These are phyloP conservation scores for Crocuta crocuta DNA, from an alignment of 2,113 vertebrate species.

Conservation along the genomic window DNA sequence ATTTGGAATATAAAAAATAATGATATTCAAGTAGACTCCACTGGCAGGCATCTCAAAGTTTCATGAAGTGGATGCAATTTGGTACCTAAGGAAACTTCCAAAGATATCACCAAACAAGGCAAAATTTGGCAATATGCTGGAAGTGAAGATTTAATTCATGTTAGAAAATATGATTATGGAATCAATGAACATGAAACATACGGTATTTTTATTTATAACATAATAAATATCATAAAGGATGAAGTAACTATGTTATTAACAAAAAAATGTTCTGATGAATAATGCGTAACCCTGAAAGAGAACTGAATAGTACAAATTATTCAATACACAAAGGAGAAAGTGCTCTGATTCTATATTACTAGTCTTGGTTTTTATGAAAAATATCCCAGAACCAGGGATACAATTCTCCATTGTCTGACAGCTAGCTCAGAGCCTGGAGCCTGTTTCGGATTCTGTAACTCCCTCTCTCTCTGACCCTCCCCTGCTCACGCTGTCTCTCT, in stretches of 20 bases:
- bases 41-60: neutral
- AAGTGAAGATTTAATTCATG: neutral
- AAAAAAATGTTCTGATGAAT: slow-evolving; percentile 26
- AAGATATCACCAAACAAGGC: neutral
- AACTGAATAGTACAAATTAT: slow-evolving; percentile 8
- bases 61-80: slow-evolving; percentile 8
- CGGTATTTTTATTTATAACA: neutral
- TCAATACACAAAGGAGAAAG: neutral
- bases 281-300: neutral
- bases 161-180: slow-evolving; percentile 29
- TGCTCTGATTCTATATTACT: neutral
- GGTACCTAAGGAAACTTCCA: neutral
- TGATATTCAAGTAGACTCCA: neutral
- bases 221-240: neutral
- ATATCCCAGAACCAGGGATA: neutral
- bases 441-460: too few relatives aligned
- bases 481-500: too few relatives aligned
- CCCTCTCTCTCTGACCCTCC: too few relatives aligned
- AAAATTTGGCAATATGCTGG: neutral
- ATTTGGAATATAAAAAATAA: neutral
- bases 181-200: neutral
- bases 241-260: neutral
- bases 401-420: neutral
- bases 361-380: slow-evolving; percentile 22
- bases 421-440: too few relatives aligned